Evolutionary conservation across 2,113 vertebrate genomes (phyloP).

Genomic region (Piaya cayana): DNA sequence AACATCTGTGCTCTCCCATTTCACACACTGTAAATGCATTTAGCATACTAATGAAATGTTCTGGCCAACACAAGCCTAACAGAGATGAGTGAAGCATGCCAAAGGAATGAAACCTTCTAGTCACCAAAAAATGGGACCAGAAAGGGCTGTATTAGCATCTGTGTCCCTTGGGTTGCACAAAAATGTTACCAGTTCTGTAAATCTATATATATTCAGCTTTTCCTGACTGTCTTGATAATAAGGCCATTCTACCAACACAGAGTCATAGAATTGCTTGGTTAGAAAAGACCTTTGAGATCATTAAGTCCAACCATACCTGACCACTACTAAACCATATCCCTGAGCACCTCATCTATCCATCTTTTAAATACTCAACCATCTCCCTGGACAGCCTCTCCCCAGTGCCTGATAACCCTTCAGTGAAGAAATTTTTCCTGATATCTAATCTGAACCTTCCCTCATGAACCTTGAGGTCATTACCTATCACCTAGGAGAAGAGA

Average conservation of each 20-base stretch:
- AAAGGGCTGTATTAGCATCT: not conserved
- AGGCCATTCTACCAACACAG: accelerated
- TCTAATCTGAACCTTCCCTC: no score
- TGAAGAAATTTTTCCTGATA: no score
- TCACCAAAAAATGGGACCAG: not conserved
- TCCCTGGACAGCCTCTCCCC: no score
- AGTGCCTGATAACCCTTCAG: no score
- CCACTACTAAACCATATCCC: no score
- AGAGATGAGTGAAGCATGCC: accelerated
- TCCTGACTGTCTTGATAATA: not conserved
- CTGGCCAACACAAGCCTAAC: not conserved
- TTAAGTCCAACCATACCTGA: no score
- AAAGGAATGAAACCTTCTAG: not conserved
- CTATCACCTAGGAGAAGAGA: no score
- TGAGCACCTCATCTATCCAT: no score
- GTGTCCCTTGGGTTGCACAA: not conserved
- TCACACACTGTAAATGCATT: not conserved
- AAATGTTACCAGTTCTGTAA: not conserved
- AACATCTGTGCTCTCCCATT: not conserved
- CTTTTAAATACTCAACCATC: no score
- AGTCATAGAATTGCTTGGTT: no score
- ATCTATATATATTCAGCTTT: not conserved
- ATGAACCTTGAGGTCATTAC: no score
- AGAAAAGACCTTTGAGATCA: no score
- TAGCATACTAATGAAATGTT: not conserved